A percentile compares a stretch with the other conserved stretches of the same genome.
These are phyloP conservation scores for Capra hircus DNA, from an alignment of 2,113 vertebrate species.

Conservation along the genomic window DNA sequence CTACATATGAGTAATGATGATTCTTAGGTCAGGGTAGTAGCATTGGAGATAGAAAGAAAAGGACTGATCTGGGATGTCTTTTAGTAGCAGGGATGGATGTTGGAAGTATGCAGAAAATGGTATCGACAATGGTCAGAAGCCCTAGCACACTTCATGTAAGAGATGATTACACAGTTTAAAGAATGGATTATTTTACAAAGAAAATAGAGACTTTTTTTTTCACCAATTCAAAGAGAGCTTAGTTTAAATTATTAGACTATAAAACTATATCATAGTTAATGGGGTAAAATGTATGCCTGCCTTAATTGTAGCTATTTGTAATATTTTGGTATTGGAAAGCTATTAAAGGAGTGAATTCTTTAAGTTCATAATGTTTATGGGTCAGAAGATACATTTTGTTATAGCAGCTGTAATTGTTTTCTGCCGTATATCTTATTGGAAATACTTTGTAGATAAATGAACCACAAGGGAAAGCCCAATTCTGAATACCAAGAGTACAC, in stretches of 20 bases:
- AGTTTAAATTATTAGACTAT: neutral
- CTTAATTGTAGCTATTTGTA: neutral
- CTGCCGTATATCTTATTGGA: neutral
- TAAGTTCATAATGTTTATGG: neutral
- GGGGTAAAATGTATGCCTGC: neutral
- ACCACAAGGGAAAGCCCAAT: neutral
- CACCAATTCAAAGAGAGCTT: neutral
- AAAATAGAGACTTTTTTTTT: neutral
- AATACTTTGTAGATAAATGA: neutral
- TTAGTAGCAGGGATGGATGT: neutral
- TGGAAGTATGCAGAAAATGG: neutral
- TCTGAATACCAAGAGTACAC: neutral
- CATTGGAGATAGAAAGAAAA: neutral
- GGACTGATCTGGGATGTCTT: neutral
- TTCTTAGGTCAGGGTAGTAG: neutral
- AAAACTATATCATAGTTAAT: neutral
- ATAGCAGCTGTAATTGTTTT: neutral
- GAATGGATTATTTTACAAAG: neutral
- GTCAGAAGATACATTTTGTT: neutral
- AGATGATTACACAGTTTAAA: neutral
- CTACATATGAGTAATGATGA: neutral
- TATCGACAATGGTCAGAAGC: neutral
- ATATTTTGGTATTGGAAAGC: slow-evolving; percentile 13
- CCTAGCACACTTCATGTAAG: neutral
- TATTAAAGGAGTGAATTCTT: neutral